Conservation (phyloP, 2,113 vertebrate genomes). For the Astatotilapia flaviijosephi region DNA sequence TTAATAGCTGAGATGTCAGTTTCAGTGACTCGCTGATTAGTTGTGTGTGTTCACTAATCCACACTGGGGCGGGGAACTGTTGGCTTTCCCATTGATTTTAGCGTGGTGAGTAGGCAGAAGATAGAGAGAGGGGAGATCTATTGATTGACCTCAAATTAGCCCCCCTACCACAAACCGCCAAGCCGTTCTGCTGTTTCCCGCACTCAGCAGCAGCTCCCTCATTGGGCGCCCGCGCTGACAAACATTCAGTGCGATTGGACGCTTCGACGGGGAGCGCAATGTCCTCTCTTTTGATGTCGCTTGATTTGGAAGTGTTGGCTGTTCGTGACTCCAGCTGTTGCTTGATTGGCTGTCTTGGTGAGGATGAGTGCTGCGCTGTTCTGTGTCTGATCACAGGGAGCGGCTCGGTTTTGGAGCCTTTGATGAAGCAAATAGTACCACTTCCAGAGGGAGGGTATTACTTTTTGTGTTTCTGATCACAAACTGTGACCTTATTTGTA, state of each 20-base stretch:
- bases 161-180: slow-evolving; percentile 47
- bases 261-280: not conserved
- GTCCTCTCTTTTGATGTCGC: not conserved
- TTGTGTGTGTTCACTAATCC: slow-evolving; percentile 79
- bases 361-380: slow-evolving; percentile 13
- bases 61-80: slow-evolving; percentile 73
- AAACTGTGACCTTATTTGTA: slow-evolving; percentile 38
- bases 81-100: slow-evolving; percentile 79
- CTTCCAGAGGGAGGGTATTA: slow-evolving; percentile 27
- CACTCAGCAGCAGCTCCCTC: slow-evolving; percentile 26
- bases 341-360: slow-evolving; percentile 29
- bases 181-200: slow-evolving; percentile 17
- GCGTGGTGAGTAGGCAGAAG: slow-evolving; percentile 70
- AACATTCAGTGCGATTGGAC: slow-evolving; percentile 45
- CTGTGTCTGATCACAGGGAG: slow-evolving; percentile 14
- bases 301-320: slow-evolving; percentile 41
- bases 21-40: slow-evolving; percentile 77
- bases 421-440: slow-evolving; percentile 40
- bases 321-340: slow-evolving; percentile 14
- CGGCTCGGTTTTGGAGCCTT: slow-evolving; percentile 19
- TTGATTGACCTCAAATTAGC: slow-evolving; percentile 83
- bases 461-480: slow-evolving; percentile 43
- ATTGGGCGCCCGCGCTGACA: slow-evolving; percentile 33
- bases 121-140: slow-evolving; percentile 75
- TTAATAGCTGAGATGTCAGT: slow-evolving; percentile 76